Conservation (phyloP, 1,140 invertebrate species). For the Harlomillsia oculata region DNA sequence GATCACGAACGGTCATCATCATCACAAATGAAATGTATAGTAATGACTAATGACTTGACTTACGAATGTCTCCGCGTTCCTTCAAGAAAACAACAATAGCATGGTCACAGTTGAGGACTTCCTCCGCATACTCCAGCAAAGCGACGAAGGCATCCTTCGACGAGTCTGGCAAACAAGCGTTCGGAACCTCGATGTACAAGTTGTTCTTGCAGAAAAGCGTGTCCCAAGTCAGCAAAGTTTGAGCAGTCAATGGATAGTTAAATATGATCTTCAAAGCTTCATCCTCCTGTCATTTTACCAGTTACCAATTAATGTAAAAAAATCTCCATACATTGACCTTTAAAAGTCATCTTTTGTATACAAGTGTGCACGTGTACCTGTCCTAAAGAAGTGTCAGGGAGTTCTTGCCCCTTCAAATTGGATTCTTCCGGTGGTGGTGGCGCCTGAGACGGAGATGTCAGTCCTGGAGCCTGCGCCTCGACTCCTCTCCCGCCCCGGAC, state of each 20-base stretch:
- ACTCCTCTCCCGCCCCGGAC: constrained; percentile 72
- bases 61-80: constrained; percentile 67
- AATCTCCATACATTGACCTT: constrained; percentile 48
- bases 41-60: constrained; percentile 7
- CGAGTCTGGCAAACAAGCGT: constrained; percentile 69
- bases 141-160: constrained; percentile 88
- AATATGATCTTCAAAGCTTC: constrained; percentile 57
- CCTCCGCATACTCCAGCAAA: constrained; percentile 90
- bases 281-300: constrained; percentile 47
- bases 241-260: constrained; percentile 63
- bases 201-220: constrained; percentile 65
- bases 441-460: no score
- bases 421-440: no score
- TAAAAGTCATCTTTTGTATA: no score
- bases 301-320: constrained; percentile 68
- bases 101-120: constrained; percentile 70
- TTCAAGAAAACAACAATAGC: constrained; percentile 75
- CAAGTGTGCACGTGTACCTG: background rate
- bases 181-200: constrained; percentile 78
- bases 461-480: no score
- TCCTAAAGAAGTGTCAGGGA: no score
- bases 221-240: constrained; percentile 65
- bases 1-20: background rate
- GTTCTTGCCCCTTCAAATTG: no score
- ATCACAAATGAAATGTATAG: background rate